Evolutionary conservation across 1,140 invertebrate genomes (phyloP), one percentile per base, ranked within the genome.

Genomic region (Drosophila baimaii): DNA sequence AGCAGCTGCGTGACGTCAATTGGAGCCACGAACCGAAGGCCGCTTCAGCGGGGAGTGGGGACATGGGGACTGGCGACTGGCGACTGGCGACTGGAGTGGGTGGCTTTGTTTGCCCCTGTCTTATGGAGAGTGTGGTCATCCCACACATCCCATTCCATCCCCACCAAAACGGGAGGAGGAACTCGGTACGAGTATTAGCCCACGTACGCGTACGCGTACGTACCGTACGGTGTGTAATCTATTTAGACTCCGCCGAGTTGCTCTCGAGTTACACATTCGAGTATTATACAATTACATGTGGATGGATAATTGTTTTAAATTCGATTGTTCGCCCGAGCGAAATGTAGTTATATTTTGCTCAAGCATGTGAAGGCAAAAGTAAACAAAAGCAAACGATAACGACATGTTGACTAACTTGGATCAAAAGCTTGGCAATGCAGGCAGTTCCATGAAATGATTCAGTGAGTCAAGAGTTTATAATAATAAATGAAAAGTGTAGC

Each of bases 1-100:
- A 65, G 59, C 70, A 83, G 71, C 65, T 79, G 63, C 69, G 79
- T 85, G 82, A 85, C 82, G 82, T 85, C 82, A 85, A 85, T 86
- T 68, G 62, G 52, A 56, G 63, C 64, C 33, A 76, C 44, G 57
- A 47, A 54, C 17, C 63, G 63, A 52, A 55, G 71, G 43, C 43
- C 41, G 52, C 43, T 17, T 17, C 23, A 46, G 10, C 35, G 25
- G 49, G 49, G 49, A 23, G 29, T 55, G 25, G 41, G 17, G 29
- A 41, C 37, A n/a, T 21, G 46, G 44, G 33, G 23, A 29, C 33
- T 31, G 35, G 59, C 6, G 52, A 31, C 41, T 19, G 39, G 61
- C 25, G 41, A 39, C 43, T 51, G 44, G 43, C n/a, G n/a, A 21
- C 17, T 29, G 29, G 31, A 19, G 33, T 64, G 35, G 41, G 31